Percentiles rank a stretch among this genome's conserved stretches.
Conservation (phyloP, 2,113 vertebrate genomes). For the Heliornis fulica region DNA sequence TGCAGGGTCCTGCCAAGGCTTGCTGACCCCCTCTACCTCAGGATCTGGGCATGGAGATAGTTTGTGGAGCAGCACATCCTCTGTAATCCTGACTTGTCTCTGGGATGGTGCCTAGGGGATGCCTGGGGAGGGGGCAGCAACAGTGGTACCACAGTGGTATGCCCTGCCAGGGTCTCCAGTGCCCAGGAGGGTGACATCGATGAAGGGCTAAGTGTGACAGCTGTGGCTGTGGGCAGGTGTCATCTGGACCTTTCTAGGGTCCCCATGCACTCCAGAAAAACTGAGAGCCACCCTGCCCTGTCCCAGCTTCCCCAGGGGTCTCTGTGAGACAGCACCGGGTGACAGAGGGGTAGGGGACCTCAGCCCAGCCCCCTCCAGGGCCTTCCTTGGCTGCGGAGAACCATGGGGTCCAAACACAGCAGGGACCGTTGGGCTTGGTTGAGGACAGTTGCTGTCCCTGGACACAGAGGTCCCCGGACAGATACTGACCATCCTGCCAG, state of each 20-base stretch:
- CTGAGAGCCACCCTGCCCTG: background rate
- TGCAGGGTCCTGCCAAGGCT: background rate
- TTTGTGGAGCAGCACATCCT: background rate
- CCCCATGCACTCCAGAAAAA: background rate
- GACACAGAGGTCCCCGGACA: rapidly evolving
- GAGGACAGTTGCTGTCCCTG: no score
- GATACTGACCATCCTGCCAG: rapidly evolving
- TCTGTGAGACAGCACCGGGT: background rate
- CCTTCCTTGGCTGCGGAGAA: background rate
- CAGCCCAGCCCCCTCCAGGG: rapidly evolving
- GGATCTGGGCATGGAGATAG: background rate
- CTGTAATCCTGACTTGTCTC: background rate
- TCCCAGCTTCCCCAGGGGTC: background rate
- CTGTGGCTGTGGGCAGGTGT: background rate
- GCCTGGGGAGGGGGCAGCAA: background rate
- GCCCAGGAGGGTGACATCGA: background rate
- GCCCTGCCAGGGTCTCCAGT: rapidly evolving
- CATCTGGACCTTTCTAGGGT: background rate
- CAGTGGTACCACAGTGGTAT: background rate
- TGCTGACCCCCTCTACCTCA: background rate
- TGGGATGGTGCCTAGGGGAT: background rate
- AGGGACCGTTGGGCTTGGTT: background rate
- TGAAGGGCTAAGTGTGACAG: background rate
- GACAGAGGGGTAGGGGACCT: background rate
- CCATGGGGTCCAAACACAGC: background rate